Percentiles rank a stretch among this genome's conserved stretches.
phyloP scores from a whole-genome alignment of 2,113 vertebrate species.

The Protomyctophum bolini region DNA sequence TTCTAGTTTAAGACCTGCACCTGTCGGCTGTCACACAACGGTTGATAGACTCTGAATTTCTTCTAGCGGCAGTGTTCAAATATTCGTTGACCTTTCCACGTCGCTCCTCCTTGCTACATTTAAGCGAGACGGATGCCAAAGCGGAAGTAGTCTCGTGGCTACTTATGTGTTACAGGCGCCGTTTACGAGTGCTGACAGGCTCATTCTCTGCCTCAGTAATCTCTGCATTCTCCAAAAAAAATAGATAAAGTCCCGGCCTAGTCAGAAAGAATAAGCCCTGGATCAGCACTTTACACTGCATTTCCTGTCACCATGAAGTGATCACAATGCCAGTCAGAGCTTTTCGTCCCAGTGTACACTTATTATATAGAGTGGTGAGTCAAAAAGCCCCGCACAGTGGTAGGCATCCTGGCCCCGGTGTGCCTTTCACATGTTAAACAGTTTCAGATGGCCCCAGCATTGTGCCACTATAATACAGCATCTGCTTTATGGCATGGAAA shows the following conservation, averaged over 20 bases:
- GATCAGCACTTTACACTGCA: constrained; percentile 73
- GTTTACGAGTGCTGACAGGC: constrained; percentile 65
- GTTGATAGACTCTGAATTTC: neutral
- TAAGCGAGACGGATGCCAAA: constrained; percentile 2
- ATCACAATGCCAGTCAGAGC: constrained; percentile 71
- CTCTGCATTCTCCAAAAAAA: constrained; percentile 55
- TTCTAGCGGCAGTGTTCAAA: neutral
- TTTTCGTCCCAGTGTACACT: constrained; percentile 63
- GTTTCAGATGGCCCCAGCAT: constrained; percentile 67
- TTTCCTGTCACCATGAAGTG: constrained; percentile 69
- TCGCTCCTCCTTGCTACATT: neutral
- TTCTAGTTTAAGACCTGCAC: constrained; percentile 25
- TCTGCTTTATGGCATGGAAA: constrained; percentile 79
- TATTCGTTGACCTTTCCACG: neutral
- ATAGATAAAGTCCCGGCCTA: constrained; percentile 42
- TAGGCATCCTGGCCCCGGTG: constrained; percentile 69
- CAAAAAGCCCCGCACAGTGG: constrained; percentile 73
- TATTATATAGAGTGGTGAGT: constrained; percentile 74
- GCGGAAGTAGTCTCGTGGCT: constrained; percentile 21
- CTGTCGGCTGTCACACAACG: constrained; percentile 6
- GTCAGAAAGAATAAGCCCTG: constrained; percentile 57
- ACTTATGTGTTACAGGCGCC: constrained; percentile 14
- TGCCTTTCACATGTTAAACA: constrained; percentile 78
- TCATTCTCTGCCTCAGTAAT: constrained; percentile 58
- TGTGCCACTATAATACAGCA: constrained; percentile 75